Conservation (phyloP, 2,888 invertebrate genomes). For the Yponomeuta plumbellus region DNA sequence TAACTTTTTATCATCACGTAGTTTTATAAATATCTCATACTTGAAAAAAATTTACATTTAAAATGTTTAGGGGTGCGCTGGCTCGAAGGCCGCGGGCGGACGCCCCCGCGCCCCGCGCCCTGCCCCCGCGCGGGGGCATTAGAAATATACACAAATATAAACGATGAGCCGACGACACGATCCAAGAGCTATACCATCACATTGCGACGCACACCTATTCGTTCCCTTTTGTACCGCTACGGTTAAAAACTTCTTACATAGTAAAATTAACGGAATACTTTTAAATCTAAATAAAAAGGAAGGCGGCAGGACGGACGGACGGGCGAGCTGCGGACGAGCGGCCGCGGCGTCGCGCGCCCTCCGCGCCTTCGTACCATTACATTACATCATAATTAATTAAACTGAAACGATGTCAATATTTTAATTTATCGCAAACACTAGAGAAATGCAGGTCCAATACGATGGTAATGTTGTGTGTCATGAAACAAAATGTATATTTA, state of each 20-base stretch:
- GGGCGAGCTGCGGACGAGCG: constrained; percentile 25
- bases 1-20: constrained; percentile 67
- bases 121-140: constrained; percentile 22
- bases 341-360: constrained; percentile 27
- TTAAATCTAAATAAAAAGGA: constrained; percentile 70
- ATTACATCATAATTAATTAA: constrained; percentile 41
- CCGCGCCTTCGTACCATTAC: constrained; percentile 31
- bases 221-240: constrained; percentile 69
- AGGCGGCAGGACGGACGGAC: constrained; percentile 34
- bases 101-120: constrained; percentile 17
- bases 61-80: constrained; percentile 51
- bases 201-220: constrained; percentile 67
- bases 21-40: constrained; percentile 73
- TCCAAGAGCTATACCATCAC: constrained; percentile 56
- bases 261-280: constrained; percentile 75
- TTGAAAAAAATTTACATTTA: constrained; percentile 73
- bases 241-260: constrained; percentile 67
- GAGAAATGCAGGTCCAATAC: constrained; percentile 78
- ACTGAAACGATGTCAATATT: constrained; percentile 75
- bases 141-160: constrained; percentile 55
- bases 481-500: constrained; percentile 79
- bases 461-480: constrained; percentile 78
- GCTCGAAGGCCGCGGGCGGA: constrained; percentile 12
- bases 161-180: constrained; percentile 54
- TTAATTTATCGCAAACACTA: constrained; percentile 76